Evolutionary conservation across 2,797 vertebrate species (phyloP), one percentile per base, ranked within the genome.

Genomic region (Enteromius viviparus): DNA sequence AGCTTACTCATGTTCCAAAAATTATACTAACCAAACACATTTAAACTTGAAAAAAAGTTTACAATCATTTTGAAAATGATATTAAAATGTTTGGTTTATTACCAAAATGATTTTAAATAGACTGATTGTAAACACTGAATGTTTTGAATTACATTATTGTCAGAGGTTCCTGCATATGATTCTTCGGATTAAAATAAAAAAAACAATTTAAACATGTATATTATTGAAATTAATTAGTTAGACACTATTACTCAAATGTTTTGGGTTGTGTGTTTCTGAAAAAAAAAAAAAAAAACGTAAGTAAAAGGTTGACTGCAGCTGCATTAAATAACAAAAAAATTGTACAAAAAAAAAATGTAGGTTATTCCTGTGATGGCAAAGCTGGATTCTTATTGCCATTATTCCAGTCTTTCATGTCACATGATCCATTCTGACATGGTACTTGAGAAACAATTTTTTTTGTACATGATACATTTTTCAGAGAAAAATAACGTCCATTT

Each of bases 1-100:
- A 10, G 71, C 78, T 85, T 75, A 71, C 58, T 66, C 42, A 40
- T 53, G 74, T n/a, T 66, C 10, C 84, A 88, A 89, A 89, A 77
- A 4, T 17, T 7, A n/a, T 17, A 47, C 6, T 2, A 62, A 21
- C 9, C 47, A n/a, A 26, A 64, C 11, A 65, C 6, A 0, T 49
- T 72, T 5, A 72, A 15, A 14, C 11, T 10, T 45, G 10, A 45
- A 47, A 45, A 47, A 47, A 4, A 26, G 3, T 47, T 47, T 14
- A 14, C 11, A 47, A 47, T 47, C 12, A 12, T 45, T 42, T 42
- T 42, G 40, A 42, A 42, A 10, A 10, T 10, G 0, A 11, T 45
- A 11, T 45, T 11, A 11, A 45, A 32, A 64, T 32, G 6, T 29
- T 32, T 65, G 15, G 29, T 34, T 62, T 1, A 62, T 29, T 62